phyloP scores from a whole-genome alignment of 2,113 vertebrate genomes.

The Brienomyrus longianalis region DNA sequence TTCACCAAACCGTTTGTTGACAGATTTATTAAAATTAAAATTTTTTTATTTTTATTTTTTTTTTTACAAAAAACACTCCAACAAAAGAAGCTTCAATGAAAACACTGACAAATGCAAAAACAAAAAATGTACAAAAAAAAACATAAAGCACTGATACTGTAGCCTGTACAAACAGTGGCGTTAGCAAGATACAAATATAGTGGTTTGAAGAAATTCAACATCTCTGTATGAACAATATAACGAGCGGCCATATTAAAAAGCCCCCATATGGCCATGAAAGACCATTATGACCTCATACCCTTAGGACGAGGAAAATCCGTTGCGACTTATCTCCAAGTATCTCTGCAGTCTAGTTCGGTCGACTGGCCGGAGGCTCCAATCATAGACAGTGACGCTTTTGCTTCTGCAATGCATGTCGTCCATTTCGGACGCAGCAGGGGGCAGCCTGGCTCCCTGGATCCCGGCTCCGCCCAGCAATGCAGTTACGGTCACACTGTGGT shows the following conservation, averaged over 20 bases:
- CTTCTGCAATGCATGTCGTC: no score
- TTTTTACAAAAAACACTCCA: not conserved
- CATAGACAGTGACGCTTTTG: not conserved
- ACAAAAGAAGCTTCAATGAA: not conserved
- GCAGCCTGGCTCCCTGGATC: not conserved
- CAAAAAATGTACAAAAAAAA: not conserved
- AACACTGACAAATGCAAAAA: not conserved
- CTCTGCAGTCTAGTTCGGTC: not conserved
- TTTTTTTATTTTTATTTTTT: not conserved
- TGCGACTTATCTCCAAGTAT: not conserved
- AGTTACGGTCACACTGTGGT: not conserved
- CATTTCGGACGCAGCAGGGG: not conserved
- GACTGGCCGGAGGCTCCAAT: not conserved
- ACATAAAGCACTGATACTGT: not conserved
- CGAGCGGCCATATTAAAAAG: not conserved
- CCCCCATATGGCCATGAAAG: not conserved
- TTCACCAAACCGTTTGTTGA: not conserved
- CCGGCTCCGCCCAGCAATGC: not conserved
- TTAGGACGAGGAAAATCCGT: not conserved
- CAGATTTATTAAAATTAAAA: not conserved
- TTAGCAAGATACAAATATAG: not conserved
- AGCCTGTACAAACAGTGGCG: not conserved
- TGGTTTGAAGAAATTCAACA: not conserved
- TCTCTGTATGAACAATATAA: not conserved
- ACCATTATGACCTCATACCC: not conserved